Evolutionary conservation across 1,140 invertebrate species (phyloP).

Genomic region (Sitophilus oryzae): DNA sequence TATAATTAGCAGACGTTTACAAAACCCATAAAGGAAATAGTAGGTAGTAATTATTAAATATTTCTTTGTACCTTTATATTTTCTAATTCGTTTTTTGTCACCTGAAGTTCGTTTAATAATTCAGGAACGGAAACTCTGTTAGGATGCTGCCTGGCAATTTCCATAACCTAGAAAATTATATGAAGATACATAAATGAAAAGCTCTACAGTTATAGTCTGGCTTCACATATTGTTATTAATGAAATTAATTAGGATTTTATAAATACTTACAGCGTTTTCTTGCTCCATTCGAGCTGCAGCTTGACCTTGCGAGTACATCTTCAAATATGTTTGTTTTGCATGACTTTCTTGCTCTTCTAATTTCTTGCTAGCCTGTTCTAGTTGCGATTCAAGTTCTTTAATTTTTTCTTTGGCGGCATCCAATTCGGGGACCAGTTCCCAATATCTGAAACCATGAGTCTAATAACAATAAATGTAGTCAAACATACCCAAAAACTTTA

Average conservation of each 20-base stretch:
- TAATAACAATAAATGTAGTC: too few relatives aligned
- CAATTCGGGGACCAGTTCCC: constrained; percentile 61
- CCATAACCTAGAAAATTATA: constrained; percentile 51
- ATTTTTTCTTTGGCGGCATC: constrained; percentile 62
- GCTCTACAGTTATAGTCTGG: not conserved
- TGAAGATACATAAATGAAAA: too few relatives aligned
- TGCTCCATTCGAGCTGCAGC: constrained; percentile 67
- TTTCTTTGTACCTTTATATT: constrained; percentile 63
- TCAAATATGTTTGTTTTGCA: constrained; percentile 69
- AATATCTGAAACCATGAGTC: constrained; percentile 48
- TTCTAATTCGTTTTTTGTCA: constrained; percentile 75
- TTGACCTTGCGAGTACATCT: constrained; percentile 77
- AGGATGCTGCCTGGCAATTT: constrained; percentile 52
- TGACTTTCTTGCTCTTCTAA: constrained; percentile 66
- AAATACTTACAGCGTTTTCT: constrained; percentile 51
- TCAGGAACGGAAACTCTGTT: constrained; percentile 68
- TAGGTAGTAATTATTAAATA: too few relatives aligned
- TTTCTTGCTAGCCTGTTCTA: constrained; percentile 61
- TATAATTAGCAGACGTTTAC: not conserved
- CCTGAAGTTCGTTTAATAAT: constrained; percentile 69
- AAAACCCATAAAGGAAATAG: too few relatives aligned
- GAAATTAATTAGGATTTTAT: not conserved
- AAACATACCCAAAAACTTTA: not conserved
- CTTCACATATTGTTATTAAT: too few relatives aligned
- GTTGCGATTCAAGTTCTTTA: constrained; percentile 59